These are phyloP conservation scores for Helarctos malayanus DNA, from an alignment of 2,797 vertebrate species.

Conservation along the genomic window DNA sequence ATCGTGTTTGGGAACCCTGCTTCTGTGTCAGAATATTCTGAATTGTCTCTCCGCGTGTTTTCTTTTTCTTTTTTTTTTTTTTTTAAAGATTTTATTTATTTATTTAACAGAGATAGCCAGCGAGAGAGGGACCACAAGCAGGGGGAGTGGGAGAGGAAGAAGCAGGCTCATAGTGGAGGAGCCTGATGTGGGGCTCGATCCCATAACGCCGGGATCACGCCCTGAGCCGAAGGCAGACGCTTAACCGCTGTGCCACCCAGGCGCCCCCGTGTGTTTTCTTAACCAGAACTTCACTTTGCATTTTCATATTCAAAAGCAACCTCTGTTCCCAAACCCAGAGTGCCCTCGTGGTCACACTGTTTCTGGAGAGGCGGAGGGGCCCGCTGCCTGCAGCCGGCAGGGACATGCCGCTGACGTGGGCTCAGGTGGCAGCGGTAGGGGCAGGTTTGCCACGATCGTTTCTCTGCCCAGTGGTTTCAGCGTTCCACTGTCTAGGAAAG, in stretches of 20 bases:
- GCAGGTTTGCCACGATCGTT: neutral
- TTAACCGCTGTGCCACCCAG: too few species aligned
- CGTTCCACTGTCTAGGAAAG: neutral
- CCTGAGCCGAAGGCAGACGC: too few species aligned
- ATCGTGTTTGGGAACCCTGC: neutral
- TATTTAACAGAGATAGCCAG: too few species aligned
- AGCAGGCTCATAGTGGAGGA: too few species aligned
- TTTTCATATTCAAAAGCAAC: neutral
- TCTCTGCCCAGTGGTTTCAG: neutral
- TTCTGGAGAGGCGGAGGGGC: neutral
- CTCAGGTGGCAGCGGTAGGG: neutral
- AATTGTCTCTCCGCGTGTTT: neutral
- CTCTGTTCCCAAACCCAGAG: neutral
- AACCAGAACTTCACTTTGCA: neutral
- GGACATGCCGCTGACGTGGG: neutral
- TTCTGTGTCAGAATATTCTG: neutral
- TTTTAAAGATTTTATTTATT: too few species aligned
- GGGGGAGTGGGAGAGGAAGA: too few species aligned
- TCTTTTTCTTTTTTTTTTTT: neutral
- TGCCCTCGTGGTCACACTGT: neutral
- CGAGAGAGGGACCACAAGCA: too few species aligned
- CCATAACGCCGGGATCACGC: too few species aligned
- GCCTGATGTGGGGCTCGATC: too few species aligned
- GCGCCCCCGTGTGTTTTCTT: neutral
- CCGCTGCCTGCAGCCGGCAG: too few species aligned